A percentile compares a stretch with the other conserved stretches of the same genome.
Evolutionary conservation across 2,888 invertebrate genomes (phyloP).

Genomic region (Sepiola atlantica): DNA sequence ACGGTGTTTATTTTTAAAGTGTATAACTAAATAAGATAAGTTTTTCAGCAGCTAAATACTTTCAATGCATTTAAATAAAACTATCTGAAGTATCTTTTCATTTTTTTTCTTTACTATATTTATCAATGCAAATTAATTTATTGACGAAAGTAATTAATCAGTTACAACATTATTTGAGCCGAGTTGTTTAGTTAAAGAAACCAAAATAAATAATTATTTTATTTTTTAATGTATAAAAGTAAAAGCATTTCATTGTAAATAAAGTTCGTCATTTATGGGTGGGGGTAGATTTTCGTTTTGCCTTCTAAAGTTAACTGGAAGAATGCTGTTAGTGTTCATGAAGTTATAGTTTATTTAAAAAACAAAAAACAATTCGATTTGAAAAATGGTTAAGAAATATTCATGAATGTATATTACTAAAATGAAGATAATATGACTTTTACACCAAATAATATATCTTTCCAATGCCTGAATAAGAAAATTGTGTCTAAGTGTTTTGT

Average conservation of each 20-base stretch:
- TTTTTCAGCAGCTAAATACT: neutral
- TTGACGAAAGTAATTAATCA: neutral
- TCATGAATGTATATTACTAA: neutral
- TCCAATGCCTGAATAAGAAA: neutral
- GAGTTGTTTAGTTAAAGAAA: neutral
- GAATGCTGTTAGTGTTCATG: neutral
- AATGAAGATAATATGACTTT: neutral
- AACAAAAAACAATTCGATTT: neutral
- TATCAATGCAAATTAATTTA: neutral
- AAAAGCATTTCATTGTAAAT: neutral
- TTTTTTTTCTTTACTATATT: neutral
- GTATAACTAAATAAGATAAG: neutral
- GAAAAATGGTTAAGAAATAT: neutral
- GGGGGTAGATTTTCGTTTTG: neutral
- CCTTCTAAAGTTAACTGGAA: neutral
- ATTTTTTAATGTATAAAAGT: neutral
- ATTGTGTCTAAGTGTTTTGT: neutral
- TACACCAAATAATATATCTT: neutral
- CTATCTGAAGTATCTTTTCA: neutral
- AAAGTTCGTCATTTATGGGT: neutral
- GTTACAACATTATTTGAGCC: neutral
- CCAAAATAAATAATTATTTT: neutral
- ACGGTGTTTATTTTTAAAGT: neutral
- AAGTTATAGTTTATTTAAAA: neutral
- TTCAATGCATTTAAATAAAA: neutral